phyloP scores from a whole-genome alignment of 2,888 invertebrate species.

The Acleris sparsana region DNA sequence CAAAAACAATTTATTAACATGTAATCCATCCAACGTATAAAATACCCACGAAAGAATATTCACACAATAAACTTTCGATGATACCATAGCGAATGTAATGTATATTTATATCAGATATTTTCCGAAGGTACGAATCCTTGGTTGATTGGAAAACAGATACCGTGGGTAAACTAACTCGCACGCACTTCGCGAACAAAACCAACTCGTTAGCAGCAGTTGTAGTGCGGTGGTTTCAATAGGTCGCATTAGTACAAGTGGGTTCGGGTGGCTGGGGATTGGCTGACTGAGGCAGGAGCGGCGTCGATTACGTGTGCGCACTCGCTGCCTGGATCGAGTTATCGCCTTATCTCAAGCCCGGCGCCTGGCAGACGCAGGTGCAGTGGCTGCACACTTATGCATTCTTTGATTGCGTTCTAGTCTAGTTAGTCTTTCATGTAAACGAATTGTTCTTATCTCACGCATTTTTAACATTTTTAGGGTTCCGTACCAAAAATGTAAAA shows the following conservation, averaged over 20 bases:
- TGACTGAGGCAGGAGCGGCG: slow-evolving; percentile 56
- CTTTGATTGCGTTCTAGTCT: slow-evolving; percentile 21
- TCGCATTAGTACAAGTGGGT: slow-evolving; percentile 67
- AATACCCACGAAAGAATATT: not conserved
- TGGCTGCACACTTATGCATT: slow-evolving; percentile 44
- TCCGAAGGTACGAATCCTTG: slow-evolving; percentile 17
- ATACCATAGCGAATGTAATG: not conserved
- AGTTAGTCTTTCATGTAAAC: not conserved
- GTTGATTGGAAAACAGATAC: slow-evolving; percentile 36
- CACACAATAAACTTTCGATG: not conserved
- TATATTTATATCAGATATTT: not conserved
- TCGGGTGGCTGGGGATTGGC: slow-evolving; percentile 57
- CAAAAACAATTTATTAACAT: not conserved
- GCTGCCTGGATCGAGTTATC: slow-evolving; percentile 65
- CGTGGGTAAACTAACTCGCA: slow-evolving; percentile 41
- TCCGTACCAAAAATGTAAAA: too few species aligned
- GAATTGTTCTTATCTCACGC: not conserved
- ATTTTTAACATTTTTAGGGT: not conserved
- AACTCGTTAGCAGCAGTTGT: slow-evolving; percentile 56
- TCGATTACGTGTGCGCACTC: slow-evolving; percentile 60
- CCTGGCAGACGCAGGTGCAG: slow-evolving; percentile 57
- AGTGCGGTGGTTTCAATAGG: slow-evolving; percentile 61
- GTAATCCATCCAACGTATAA: not conserved
- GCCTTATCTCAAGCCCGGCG: slow-evolving; percentile 53
- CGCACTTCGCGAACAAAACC: slow-evolving; percentile 54